Evolutionary conservation across 1,140 invertebrate species (phyloP).

Genomic region (Popillia japonica): DNA sequence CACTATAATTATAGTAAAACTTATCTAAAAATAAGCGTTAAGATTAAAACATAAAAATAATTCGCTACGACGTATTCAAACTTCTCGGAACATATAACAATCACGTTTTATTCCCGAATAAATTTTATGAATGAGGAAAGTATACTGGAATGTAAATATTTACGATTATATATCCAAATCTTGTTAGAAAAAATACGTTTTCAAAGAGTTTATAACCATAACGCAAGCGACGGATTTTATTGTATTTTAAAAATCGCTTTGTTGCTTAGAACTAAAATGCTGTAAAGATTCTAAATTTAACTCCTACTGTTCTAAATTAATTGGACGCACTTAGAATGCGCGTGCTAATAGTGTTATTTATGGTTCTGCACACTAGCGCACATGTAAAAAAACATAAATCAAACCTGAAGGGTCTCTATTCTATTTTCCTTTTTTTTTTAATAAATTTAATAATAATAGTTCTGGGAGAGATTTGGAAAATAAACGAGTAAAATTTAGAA

Average conservation of each 20-base stretch:
- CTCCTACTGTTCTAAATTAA: not conserved
- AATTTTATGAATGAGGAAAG: not conserved
- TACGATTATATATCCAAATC: not conserved
- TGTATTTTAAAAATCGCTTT: slow-evolving; percentile 13
- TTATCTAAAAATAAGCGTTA: no score
- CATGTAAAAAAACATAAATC: not conserved
- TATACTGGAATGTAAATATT: slow-evolving; percentile 16
- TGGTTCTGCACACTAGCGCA: not conserved
- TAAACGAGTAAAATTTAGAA: not conserved
- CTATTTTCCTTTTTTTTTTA: no score
- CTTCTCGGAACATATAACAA: slow-evolving; percentile 18
- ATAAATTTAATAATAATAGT: not conserved
- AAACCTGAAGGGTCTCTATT: not conserved
- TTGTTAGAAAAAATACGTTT: not conserved
- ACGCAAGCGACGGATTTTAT: not conserved
- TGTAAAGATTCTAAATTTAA: slow-evolving; percentile 15
- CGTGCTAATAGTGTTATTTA: slow-evolving; percentile 7
- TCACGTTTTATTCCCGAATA: not conserved
- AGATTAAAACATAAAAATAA: not conserved
- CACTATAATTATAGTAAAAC: no score
- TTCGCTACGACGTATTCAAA: not conserved
- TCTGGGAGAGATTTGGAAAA: not conserved
- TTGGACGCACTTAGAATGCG: not conserved
- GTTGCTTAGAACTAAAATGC: not conserved
- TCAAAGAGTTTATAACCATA: not conserved